Percentiles rank a stretch among this genome's conserved stretches.
These are phyloP conservation scores for Acrocyrtus sp. DNA, from an alignment of 2,888 invertebrate species.

Conservation along the genomic window DNA sequence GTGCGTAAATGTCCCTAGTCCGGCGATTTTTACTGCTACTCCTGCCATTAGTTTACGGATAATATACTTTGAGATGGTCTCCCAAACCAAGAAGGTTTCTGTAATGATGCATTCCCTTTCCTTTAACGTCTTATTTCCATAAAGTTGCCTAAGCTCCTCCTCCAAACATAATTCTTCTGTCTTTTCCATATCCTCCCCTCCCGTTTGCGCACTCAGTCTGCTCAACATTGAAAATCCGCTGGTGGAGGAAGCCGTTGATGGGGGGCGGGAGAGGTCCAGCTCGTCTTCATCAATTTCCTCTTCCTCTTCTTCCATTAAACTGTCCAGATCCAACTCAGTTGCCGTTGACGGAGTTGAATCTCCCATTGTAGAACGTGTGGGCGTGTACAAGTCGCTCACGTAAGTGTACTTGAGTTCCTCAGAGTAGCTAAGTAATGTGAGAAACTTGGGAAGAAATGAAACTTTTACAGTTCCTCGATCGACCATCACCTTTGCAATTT, in stretches of 20 bases:
- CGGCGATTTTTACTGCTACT: conserved; percentile 52
- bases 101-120: conserved; percentile 50
- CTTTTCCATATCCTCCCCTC: background rate
- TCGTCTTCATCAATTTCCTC: background rate
- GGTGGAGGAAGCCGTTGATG: background rate
- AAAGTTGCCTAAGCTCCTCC: background rate
- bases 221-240: background rate
- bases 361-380: background rate
- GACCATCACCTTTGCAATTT: background rate
- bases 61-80: conserved; percentile 49
- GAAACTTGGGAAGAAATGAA: background rate
- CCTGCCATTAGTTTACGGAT: conserved; percentile 53
- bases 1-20: conserved; percentile 52
- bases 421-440: background rate
- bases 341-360: background rate
- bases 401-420: background rate
- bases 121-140: conserved; percentile 22
- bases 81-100: conserved; percentile 57
- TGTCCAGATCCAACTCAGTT: background rate
- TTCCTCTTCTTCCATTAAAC: background rate
- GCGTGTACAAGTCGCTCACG: background rate
- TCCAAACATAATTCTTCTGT: too few relatives aligned
- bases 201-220: background rate
- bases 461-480: background rate
- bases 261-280: background rate